Conservation (phyloP, 2,797 vertebrate genomes). For the Lacerta agilis region DNA sequence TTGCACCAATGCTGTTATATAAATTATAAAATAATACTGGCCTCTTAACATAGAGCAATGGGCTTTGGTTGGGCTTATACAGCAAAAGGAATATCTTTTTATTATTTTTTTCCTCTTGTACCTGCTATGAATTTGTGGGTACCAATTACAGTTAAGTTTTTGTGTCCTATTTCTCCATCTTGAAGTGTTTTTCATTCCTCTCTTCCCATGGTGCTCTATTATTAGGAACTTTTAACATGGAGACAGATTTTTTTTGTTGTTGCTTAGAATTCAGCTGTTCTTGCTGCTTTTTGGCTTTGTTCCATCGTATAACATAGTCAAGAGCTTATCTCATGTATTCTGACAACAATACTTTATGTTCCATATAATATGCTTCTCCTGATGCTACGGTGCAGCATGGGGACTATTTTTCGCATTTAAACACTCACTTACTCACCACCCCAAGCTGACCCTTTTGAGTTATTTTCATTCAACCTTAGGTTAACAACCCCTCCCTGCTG, state of each 20-base stretch:
- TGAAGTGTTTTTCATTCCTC: not conserved
- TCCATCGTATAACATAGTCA: not conserved
- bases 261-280: not conserved
- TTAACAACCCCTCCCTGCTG: not conserved
- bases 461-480: not conserved
- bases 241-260: not conserved
- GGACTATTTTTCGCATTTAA: not conserved
- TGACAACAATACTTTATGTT: conserved; percentile 12
- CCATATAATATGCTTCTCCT: not conserved
- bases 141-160: not conserved
- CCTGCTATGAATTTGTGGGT: not conserved
- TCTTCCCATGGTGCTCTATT: not conserved
- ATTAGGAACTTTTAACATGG: not conserved
- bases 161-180: not conserved
- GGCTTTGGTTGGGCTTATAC: too few species aligned
- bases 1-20: too few species aligned
- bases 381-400: not conserved
- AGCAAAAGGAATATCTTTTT: not conserved
- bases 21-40: too few species aligned
- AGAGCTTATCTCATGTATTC: not conserved
- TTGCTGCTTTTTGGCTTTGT: not conserved
- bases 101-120: not conserved
- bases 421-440: not conserved
- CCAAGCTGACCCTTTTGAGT: not conserved
- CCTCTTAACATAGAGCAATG: too few species aligned